Evolutionary conservation across 2,888 invertebrate genomes (phyloP), one percentile per base, ranked within the genome.

Genomic region (Acronicta leporina): DNA sequence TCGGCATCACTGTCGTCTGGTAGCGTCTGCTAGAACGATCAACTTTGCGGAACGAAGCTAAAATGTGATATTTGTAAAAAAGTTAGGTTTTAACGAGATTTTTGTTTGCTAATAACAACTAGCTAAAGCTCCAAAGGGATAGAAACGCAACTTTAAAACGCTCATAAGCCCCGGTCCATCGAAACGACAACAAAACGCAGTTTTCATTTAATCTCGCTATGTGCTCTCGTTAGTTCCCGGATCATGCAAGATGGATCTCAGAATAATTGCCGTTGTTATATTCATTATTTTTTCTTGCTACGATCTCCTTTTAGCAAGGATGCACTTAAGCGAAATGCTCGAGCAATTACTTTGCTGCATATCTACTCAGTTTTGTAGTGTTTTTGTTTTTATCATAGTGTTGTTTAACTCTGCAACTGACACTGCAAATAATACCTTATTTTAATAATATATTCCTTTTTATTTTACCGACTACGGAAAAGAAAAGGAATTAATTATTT

Each of bases 231-330:
- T 77, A 77, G 62, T 52, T 63, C 48, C 15, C 52, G 64, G 75
- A 73, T 74, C 76, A 74, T 63, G 45, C 63, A 67, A 68, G 64
- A 59, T 20, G 53, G 58, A 44, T 64, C 57, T 52, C 25, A 42
- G 67, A 57, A 64, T 77, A 70, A 76, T 76, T 69, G 67, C 73
- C 78, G 70, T 77, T 77, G 76, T 76, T 76, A 60, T 48, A 74
- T 77, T 73, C 77, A n/a, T 77, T 77, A 73, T 51, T 74, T 69
- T 69, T 73, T 55, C 69, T 59, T 13, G 16, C 44, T 41, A 16
- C n/a, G 8, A 41, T 53, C 49, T 68, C 61, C 43, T 38, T 63
- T 60, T 57, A 54, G 14, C 64, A 60, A 55, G 53, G 47, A 59
- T 74, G 73, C 70, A 77, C 77, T 73, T 59, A 48, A 61, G 58